These are phyloP conservation scores for Orchesellides sinensis DNA, from an alignment of 2,888 invertebrate species.

Conservation along the genomic window DNA sequence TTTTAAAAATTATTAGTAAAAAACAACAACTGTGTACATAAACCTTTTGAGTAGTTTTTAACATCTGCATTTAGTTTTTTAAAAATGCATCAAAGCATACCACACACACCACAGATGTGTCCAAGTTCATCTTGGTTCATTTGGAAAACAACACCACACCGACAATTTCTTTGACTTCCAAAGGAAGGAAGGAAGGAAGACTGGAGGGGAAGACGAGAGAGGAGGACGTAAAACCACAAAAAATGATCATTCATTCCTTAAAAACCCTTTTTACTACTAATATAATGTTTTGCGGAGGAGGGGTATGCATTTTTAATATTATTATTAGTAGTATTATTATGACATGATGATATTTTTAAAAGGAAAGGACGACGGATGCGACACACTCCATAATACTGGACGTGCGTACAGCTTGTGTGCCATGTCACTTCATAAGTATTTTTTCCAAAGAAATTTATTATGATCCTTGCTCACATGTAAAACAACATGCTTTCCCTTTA, in stretches of 20 bases:
- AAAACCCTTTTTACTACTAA: neutral
- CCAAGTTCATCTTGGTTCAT: slow-evolving; percentile 58
- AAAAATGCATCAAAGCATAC: neutral
- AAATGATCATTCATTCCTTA: slow-evolving; percentile 16
- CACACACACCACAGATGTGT: slow-evolving; percentile 49
- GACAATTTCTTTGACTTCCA: neutral
- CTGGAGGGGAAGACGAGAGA: neutral
- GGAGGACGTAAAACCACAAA: neutral
- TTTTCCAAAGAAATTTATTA: neutral
- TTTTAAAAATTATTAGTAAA: too few relatives aligned
- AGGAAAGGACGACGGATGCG: neutral
- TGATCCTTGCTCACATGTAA: neutral
- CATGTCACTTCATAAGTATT: neutral
- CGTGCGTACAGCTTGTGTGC: slow-evolving; percentile 10
- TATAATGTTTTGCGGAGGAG: neutral
- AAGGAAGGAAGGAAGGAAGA: too few relatives aligned
- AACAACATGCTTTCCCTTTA: neutral
- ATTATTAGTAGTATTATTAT: neutral
- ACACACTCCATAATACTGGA: neutral
- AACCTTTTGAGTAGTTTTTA: too few relatives aligned
- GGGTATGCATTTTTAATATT: too few relatives aligned
- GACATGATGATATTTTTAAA: neutral
- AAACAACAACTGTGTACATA: neutral
- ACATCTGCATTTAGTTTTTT: slow-evolving; percentile 9
- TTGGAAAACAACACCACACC: slow-evolving; percentile 37